Conservation (phyloP, 2,888 invertebrate genomes). For the Parnassius glacialis region DNA sequence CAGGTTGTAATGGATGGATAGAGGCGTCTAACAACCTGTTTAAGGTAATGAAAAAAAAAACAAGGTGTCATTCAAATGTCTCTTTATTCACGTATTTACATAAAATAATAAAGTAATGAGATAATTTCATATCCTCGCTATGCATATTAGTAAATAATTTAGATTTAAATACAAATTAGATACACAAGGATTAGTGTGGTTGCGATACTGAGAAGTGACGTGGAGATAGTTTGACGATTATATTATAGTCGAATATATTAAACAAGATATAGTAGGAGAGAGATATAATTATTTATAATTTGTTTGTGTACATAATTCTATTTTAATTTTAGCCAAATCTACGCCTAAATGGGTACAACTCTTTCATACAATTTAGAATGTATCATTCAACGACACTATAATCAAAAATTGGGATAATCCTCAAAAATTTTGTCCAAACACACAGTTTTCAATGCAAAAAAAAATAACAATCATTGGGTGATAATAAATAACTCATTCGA, state of each 20-base stretch:
- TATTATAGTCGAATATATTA: constrained; percentile 8
- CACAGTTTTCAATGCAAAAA: constrained; percentile 8
- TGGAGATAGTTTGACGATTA: constrained; percentile 4
- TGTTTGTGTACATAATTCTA: constrained; percentile 31
- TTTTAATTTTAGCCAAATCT: constrained; percentile 47
- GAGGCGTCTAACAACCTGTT: too few species aligned
- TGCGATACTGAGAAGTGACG: constrained; percentile 3
- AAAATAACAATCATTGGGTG: not conserved
- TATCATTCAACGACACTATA: constrained; percentile 16
- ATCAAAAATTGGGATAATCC: constrained; percentile 28
- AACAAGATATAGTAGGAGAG: constrained; percentile 8
- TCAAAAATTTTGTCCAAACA: constrained; percentile 27
- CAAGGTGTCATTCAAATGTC: constrained; percentile 58
- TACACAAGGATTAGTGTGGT: constrained; percentile 12
- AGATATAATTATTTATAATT: constrained; percentile 10
- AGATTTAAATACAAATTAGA: constrained; percentile 61
- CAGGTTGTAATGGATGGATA: too few species aligned
- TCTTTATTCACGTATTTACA: constrained; percentile 75
- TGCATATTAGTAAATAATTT: constrained; percentile 66
- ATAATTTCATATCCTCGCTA: constrained; percentile 66
- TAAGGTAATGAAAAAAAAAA: constrained; percentile 27
- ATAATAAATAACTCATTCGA: constrained; percentile 20
- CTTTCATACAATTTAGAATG: constrained; percentile 16
- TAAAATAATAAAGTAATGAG: constrained; percentile 68
- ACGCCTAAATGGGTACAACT: constrained; percentile 29